A percentile compares a stretch with the other conserved stretches of the same genome.
Conservation (phyloP, 53 echinoderm and acorn worm species). For the Temnopleurus reevesii region DNA sequence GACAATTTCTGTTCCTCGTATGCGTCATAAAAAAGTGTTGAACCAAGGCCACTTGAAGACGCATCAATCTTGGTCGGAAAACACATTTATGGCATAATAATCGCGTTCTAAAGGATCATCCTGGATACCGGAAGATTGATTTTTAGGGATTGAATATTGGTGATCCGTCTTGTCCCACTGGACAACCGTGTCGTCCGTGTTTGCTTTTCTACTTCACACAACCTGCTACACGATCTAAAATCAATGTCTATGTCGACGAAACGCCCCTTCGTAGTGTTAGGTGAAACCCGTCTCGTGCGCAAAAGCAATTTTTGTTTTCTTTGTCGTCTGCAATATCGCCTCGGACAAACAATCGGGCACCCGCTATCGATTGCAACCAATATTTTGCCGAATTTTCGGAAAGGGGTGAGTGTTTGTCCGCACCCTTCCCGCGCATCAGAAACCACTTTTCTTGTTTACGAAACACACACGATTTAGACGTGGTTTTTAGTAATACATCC, state of each 20-base stretch:
- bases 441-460: not conserved
- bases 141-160: not conserved
- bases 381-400: not conserved
- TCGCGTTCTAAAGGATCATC: not conserved
- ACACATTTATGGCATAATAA: conserved; percentile 25
- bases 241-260: conserved; percentile 41
- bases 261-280: conserved; percentile 28
- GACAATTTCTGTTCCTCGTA: too few relatives aligned
- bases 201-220: conserved; percentile 39
- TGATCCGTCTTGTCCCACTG: not conserved
- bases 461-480: not conserved
- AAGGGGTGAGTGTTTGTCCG: not conserved
- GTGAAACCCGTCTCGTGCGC: conserved; percentile 42
- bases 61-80: not conserved
- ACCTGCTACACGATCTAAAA: conserved; percentile 16
- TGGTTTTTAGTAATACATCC: not conserved
- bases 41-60: not conserved
- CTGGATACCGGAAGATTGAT: not conserved
- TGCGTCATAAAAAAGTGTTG: too few relatives aligned
- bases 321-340: conserved; percentile 34
- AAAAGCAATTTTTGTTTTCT: not conserved
- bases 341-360: conserved; percentile 18
- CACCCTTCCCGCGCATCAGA: not conserved
- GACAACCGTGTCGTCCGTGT: conserved; percentile 6
- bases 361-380: not conserved